Evolutionary conservation across 2,888 invertebrate genomes (phyloP).

Genomic region (Entomobrya multifasciata): DNA sequence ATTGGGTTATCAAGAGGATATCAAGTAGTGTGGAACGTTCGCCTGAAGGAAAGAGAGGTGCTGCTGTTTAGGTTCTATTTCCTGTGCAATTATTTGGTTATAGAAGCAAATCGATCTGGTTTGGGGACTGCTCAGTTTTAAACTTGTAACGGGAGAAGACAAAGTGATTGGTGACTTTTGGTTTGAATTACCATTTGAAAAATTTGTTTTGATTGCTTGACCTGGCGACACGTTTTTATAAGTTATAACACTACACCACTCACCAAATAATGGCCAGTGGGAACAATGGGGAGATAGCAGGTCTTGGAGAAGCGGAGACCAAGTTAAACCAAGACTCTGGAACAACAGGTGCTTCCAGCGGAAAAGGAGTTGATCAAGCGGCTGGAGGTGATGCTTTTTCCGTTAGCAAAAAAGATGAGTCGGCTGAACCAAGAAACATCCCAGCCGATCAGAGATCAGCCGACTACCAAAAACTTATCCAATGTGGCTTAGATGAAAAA

Average conservation of each 20-base stretch:
- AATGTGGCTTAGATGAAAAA: constrained; percentile 97
- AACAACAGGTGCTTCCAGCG: constrained; percentile 69
- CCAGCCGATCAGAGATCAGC: constrained; percentile 83
- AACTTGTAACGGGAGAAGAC: constrained; percentile 57
- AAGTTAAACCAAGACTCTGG: constrained; percentile 66
- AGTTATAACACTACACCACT: background rate
- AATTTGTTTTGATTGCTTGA: constrained; percentile 61
- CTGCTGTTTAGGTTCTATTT: constrained; percentile 15
- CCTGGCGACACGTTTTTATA: constrained; percentile 46
- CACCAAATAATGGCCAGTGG: constrained; percentile 74
- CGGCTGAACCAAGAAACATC: constrained; percentile 78
- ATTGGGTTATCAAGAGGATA: too few species aligned
- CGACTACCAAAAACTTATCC: constrained; percentile 96
- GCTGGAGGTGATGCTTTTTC: constrained; percentile 70
- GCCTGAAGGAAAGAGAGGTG: constrained; percentile 19
- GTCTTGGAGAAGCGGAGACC: constrained; percentile 68
- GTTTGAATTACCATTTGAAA: background rate
- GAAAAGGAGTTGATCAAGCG: constrained; percentile 71
- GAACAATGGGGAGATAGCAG: constrained; percentile 74
- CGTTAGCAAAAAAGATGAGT: constrained; percentile 72
- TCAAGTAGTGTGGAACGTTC: too few species aligned
- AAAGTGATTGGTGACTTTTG: constrained; percentile 48
- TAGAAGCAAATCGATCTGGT: constrained; percentile 55
- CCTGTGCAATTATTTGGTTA: constrained; percentile 19
- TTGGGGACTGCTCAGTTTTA: constrained; percentile 55